These are phyloP conservation scores for Neofelis nebulosa DNA, from an alignment of 2,113 vertebrate genomes.

Conservation along the genomic window DNA sequence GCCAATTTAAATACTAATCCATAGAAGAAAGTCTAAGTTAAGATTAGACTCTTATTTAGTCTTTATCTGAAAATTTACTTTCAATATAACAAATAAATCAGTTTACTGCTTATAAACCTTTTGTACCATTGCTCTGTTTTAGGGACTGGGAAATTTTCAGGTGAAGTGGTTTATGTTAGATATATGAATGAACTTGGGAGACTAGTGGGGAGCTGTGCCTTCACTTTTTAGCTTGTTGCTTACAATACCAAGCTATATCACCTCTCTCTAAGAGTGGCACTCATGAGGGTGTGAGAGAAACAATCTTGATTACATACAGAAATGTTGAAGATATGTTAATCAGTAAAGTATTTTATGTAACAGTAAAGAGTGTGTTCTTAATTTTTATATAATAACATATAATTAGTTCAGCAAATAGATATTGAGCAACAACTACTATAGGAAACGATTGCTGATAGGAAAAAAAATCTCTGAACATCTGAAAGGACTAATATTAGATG, in stretches of 20 bases:
- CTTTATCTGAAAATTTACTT: not conserved
- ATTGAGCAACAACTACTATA: not conserved
- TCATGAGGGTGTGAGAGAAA: not conserved
- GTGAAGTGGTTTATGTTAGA: not conserved
- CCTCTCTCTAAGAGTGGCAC: not conserved
- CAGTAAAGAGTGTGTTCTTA: not conserved
- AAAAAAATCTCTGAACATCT: not conserved
- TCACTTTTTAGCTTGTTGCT: not conserved
- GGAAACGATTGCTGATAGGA: not conserved
- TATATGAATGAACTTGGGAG: not conserved
- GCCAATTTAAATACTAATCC: not conserved
- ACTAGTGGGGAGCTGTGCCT: not conserved
- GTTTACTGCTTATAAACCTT: not conserved
- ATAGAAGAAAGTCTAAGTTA: not conserved
- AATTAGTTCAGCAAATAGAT: not conserved
- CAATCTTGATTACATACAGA: not conserved
- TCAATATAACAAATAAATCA: not conserved
- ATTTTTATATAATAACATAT: not conserved
- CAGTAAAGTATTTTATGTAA: not conserved
- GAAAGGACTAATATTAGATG: not conserved
- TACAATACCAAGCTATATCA: not conserved
- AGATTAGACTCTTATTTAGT: not conserved
- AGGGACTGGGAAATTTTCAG: not conserved
- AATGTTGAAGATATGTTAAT: not conserved
- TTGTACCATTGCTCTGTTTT: not conserved